Conservation (phyloP, 2,888 invertebrate genomes). For the Ernsta delagoae region DNA sequence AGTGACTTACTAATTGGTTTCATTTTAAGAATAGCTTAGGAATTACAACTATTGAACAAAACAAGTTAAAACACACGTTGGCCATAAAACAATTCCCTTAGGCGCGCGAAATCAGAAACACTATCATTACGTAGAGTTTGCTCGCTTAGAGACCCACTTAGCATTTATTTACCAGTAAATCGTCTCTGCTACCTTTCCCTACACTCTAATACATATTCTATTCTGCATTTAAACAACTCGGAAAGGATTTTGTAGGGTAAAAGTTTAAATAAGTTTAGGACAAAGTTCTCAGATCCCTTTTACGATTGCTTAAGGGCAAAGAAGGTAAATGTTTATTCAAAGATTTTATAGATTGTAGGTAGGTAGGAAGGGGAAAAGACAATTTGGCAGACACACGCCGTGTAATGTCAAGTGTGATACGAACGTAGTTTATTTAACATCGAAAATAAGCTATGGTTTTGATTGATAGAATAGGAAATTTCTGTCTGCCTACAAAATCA, state of each 20-base stretch:
- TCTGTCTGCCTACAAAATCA: no score
- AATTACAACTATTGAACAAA: not conserved
- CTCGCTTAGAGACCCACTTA: conserved; percentile 47
- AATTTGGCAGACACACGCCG: conserved; percentile 23
- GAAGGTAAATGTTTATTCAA: conserved; percentile 82
- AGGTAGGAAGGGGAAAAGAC: conserved; percentile 56
- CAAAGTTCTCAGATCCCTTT: conserved; percentile 78
- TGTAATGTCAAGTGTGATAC: conserved; percentile 25
- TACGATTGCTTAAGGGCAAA: conserved; percentile 81
- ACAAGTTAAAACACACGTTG: not conserved
- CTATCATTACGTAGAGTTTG: conserved; percentile 37
- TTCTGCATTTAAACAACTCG: conserved; percentile 78
- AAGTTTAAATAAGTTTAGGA: conserved; percentile 84
- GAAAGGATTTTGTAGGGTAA: conserved; percentile 81
- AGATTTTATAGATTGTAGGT: conserved; percentile 77
- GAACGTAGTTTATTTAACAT: not conserved
- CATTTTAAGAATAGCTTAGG: no score
- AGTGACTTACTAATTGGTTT: no score
- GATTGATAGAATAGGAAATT: no score
- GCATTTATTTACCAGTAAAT: conserved; percentile 58
- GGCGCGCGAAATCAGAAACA: conserved; percentile 28
- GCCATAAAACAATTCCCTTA: conserved; percentile 2
- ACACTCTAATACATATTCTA: conserved; percentile 77
- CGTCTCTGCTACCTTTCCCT: conserved; percentile 59
- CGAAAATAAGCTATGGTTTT: not conserved